Percentiles rank a stretch among this genome's conserved stretches.
These are phyloP conservation scores for Electrophaes corylata DNA, from an alignment of 2,888 invertebrate species.

Conservation along the genomic window DNA sequence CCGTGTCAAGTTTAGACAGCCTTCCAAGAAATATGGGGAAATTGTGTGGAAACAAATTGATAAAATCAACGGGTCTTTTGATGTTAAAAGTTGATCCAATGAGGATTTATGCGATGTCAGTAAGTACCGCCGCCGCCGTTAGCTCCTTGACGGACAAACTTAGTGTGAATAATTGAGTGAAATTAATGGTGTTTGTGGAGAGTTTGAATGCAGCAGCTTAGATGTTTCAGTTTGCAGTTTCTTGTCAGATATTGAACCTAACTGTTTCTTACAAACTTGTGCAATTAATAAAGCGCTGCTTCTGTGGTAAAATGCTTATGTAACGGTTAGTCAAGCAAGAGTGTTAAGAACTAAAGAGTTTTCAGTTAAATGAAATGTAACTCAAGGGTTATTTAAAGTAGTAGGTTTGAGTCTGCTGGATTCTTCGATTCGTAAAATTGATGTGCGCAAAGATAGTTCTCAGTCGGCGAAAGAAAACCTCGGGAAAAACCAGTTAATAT, in stretches of 20 bases:
- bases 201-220: slow-evolving; percentile 25
- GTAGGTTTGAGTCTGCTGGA: no score
- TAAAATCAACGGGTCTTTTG: slow-evolving; percentile 33
- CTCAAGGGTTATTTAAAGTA: no score
- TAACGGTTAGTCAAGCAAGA: no score
- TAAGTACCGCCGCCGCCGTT: slow-evolving; percentile 38
- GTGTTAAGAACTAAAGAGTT: no score
- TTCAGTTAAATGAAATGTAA: no score
- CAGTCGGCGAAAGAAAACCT: no score
- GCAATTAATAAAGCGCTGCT: neutral
- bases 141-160: slow-evolving; percentile 42
- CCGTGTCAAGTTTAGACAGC: slow-evolving; percentile 31
- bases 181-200: slow-evolving; percentile 35
- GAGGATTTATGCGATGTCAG: slow-evolving; percentile 50
- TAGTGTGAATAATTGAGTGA: slow-evolving; percentile 32
- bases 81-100: slow-evolving; percentile 48
- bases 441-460: no score
- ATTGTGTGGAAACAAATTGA: slow-evolving; percentile 33
- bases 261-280: neutral
- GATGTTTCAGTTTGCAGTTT: neutral
- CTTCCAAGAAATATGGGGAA: slow-evolving; percentile 32
- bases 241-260: neutral
- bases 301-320: neutral
- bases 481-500: no score
- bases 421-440: no score